Conservation (phyloP, 2,797 vertebrate genomes). For the Brachyalestes nurse region DNA sequence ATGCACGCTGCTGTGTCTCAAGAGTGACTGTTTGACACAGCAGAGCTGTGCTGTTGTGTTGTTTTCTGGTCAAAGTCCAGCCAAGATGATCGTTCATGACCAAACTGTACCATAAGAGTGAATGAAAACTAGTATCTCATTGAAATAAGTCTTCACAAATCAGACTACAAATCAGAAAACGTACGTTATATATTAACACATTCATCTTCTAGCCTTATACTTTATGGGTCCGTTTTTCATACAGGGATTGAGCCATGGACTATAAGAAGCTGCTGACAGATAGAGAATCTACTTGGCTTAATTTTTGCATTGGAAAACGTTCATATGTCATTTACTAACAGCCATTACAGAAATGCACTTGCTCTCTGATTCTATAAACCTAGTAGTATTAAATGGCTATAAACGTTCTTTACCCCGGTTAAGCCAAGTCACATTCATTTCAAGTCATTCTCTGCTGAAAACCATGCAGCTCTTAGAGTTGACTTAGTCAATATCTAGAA, state of each 20-base stretch:
- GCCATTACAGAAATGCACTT: neutral
- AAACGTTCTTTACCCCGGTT: neutral
- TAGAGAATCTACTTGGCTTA: too few species aligned
- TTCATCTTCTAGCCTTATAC: neutral
- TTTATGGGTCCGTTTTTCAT: neutral
- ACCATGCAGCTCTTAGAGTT: neutral
- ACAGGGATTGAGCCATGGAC: too few species aligned
- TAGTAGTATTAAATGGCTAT: slow-evolving; percentile 2
- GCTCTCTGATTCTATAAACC: neutral
- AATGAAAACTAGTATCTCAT: neutral
- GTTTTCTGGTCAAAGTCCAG: neutral
- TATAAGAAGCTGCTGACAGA: too few species aligned
- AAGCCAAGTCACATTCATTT: neutral
- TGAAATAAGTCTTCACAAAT: neutral
- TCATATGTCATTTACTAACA: neutral
- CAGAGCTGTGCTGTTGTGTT: neutral
- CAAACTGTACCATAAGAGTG: neutral
- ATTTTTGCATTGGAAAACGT: too few species aligned
- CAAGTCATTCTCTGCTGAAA: neutral
- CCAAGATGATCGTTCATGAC: neutral
- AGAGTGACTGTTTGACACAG: neutral
- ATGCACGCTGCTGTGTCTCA: slow-evolving; percentile 33
- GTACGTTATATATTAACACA: neutral
- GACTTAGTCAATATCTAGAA: neutral
- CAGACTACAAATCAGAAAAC: neutral